A percentile compares a stretch with the other conserved stretches of the same genome.
These are phyloP conservation scores for Caenorhabditis afra DNA, from an alignment of 2,888 invertebrate genomes.

Conservation along the genomic window DNA sequence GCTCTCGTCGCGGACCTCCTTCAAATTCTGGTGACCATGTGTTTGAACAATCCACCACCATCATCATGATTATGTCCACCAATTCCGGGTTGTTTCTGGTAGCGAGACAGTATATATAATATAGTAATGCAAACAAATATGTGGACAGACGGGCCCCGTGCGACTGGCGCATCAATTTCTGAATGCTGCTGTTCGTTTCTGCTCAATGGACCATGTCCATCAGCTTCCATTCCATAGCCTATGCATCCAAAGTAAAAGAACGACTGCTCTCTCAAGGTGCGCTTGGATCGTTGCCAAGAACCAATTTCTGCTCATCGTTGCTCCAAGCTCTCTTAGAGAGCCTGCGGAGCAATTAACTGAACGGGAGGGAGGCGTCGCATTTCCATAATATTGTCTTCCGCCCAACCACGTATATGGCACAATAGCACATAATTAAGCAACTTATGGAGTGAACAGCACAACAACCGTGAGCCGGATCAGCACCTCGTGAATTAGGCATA, in stretches of 20 bases:
- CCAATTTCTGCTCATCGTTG: no score
- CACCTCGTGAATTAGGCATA: conserved; percentile 47
- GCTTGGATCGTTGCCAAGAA: no score
- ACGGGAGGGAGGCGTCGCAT: conserved; percentile 25
- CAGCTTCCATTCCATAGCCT: neutral
- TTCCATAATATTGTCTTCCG: conserved; percentile 48
- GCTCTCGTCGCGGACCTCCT: conserved; percentile 27
- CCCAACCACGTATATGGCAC: conserved; percentile 33
- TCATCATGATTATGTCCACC: conserved; percentile 43
- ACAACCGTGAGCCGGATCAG: conserved; percentile 37
- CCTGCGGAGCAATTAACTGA: neutral
- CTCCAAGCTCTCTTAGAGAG: no score
- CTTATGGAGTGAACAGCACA: conserved; percentile 41
- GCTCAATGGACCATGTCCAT: conserved; percentile 10
- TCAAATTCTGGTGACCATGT: conserved; percentile 44
- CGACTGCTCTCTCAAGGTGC: no score
- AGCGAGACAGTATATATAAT: conserved; percentile 49
- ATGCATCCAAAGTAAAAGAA: neutral
- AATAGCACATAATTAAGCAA: conserved; percentile 59
- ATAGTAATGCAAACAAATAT: conserved; percentile 59
- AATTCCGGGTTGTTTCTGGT: conserved; percentile 24
- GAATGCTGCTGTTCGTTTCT: neutral
- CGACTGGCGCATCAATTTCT: conserved; percentile 52
- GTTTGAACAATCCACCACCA: conserved; percentile 53
- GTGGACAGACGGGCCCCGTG: conserved; percentile 40